A percentile compares a stretch with the other conserved stretches of the same genome.
Conservation (phyloP, 2,888 invertebrate genomes). For the Platycheirus albimanus region DNA sequence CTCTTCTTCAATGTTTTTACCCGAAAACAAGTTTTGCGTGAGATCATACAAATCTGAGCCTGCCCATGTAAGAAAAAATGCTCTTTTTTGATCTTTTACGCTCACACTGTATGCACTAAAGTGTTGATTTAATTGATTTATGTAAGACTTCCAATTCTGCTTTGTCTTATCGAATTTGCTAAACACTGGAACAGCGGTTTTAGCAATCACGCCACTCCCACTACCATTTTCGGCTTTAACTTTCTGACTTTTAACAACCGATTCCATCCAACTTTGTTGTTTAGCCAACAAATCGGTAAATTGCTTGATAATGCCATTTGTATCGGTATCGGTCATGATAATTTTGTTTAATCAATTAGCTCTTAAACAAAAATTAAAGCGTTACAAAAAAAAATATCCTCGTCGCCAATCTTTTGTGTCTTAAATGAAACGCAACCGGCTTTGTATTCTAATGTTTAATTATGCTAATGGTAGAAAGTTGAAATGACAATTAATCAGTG, state of each 20-base stretch:
- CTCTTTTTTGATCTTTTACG: conserved; percentile 25
- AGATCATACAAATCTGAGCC: too few species aligned
- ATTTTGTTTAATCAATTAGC: neutral
- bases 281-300: conserved; percentile 1
- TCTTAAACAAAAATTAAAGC: neutral
- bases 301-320: neutral
- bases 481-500: neutral
- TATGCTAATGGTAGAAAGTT: neutral
- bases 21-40: too few species aligned
- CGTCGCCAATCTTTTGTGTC: neutral
- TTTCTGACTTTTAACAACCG: too few species aligned
- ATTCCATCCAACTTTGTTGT: neutral
- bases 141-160: neutral
- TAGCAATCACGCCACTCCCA: neutral
- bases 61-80: conserved; percentile 33
- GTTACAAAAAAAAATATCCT: neutral
- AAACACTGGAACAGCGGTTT: neutral
- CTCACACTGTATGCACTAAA: conserved; percentile 18
- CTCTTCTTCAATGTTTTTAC: too few species aligned
- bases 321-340: neutral
- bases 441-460: neutral
- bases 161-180: neutral
- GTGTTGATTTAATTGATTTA: conserved; percentile 32
- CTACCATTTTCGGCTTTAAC: too few species aligned
- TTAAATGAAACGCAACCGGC: too few species aligned